These are phyloP conservation scores for Sisor rabdophorus DNA, from an alignment of 2,113 vertebrate species.

Conservation along the genomic window DNA sequence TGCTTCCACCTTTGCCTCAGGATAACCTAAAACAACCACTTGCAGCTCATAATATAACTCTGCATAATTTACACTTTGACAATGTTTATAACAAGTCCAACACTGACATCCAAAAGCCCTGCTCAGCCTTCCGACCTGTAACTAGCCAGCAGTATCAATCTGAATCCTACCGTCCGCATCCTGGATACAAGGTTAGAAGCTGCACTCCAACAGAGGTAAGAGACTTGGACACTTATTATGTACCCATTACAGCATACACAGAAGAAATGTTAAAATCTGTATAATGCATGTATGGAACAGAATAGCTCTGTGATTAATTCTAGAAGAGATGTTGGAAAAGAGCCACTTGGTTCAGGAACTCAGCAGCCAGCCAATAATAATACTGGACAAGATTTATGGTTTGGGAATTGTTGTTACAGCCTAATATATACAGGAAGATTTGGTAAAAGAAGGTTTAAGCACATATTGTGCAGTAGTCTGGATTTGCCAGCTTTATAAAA, in stretches of 20 bases:
- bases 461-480: neutral
- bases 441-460: neutral
- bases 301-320: slow-evolving; percentile 12
- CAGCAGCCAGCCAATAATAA: slow-evolving; percentile 20
- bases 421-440: neutral
- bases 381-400: slow-evolving; percentile 22
- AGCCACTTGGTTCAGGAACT: slow-evolving; percentile 11
- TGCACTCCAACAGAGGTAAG: slow-evolving; percentile 66
- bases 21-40: slow-evolving; percentile 45
- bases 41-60: slow-evolving; percentile 22
- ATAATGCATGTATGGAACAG: neutral
- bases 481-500: neutral
- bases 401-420: slow-evolving; percentile 5
- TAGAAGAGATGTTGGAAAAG: slow-evolving; percentile 1
- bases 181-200: slow-evolving; percentile 49
- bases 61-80: slow-evolving; percentile 1
- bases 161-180: slow-evolving; percentile 45
- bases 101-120: slow-evolving; percentile 53
- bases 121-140: slow-evolving; percentile 67
- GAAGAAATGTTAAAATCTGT: neutral
- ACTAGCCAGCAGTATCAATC: slow-evolving; percentile 32
- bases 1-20: slow-evolving; percentile 37
- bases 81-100: slow-evolving; percentile 9
- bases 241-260: neutral
- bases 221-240: neutral